Evolutionary conservation across 2,797 vertebrate genomes (phyloP).

Genomic region (Acrossocheilus fasciatus): DNA sequence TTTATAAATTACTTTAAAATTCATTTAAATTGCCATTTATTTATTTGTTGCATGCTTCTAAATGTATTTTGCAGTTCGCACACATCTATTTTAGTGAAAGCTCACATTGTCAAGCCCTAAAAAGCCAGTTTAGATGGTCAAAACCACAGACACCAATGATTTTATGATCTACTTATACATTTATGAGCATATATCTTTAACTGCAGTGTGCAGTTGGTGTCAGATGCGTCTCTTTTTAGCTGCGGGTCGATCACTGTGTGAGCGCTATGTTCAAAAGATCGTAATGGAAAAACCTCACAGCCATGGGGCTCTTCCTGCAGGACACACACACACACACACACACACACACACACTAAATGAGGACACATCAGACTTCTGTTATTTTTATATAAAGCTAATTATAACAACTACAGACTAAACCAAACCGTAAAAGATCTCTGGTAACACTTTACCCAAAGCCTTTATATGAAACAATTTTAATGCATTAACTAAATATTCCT

Average conservation of each 20-base stretch:
- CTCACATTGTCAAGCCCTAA: background rate
- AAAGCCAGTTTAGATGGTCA: background rate
- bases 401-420: background rate
- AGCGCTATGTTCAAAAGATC: conserved; percentile 33
- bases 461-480: background rate
- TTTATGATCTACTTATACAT: background rate
- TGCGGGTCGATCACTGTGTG: conserved; percentile 39
- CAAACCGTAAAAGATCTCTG: background rate
- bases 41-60: no score
- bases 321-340: background rate
- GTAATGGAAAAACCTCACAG: conserved; percentile 51
- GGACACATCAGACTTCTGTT: background rate
- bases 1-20: no score
- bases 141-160: background rate
- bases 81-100: background rate
- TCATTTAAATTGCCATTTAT: no score
- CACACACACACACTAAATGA: background rate
- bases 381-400: background rate
- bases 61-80: background rate
- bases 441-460: background rate
- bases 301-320: conserved; percentile 24
- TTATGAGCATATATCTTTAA: background rate
- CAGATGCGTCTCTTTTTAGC: background rate
- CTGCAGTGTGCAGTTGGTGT: background rate
- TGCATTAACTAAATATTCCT: background rate